Percentiles rank a stretch among this genome's conserved stretches.
These are phyloP conservation scores for Resseliella maxima DNA, from an alignment of 2,888 invertebrate species.

Conservation along the genomic window DNA sequence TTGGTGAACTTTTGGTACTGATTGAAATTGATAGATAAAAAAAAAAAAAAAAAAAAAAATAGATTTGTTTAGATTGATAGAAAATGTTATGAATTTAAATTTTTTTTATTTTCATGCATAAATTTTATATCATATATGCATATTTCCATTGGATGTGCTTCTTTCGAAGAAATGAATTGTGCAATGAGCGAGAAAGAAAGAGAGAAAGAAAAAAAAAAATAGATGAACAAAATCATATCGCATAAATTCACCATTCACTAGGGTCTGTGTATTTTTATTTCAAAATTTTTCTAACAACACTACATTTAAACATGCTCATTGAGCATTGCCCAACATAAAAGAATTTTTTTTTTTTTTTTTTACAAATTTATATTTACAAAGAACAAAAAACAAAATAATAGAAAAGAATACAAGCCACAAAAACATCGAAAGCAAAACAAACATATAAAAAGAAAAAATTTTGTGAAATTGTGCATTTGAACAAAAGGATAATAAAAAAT, in stretches of 20 bases:
- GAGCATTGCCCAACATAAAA: too few relatives aligned
- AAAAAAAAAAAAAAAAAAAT: background rate
- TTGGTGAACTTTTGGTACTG: background rate
- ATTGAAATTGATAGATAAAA: background rate
- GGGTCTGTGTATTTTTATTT: too few relatives aligned
- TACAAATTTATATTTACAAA: background rate
- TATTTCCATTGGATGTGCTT: background rate
- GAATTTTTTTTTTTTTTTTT: too few relatives aligned
- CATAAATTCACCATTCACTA: constrained; percentile 5
- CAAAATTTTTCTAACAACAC: too few relatives aligned
- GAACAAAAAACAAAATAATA: background rate
- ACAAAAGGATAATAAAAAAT: background rate
- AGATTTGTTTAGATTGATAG: background rate
- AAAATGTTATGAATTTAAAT: background rate
- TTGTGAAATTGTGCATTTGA: background rate
- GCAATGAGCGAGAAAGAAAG: background rate
- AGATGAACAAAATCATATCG: background rate
- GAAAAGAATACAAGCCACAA: background rate
- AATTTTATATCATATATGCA: background rate
- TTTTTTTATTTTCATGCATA: background rate
- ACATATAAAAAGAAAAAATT: background rate
- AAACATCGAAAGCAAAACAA: constrained; percentile 16
- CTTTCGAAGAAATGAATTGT: background rate
- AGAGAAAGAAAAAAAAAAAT: too few relatives aligned
- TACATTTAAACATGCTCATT: too few relatives aligned